Conservation (phyloP, 2,888 invertebrate species). For the Lathronympha strigana region DNA sequence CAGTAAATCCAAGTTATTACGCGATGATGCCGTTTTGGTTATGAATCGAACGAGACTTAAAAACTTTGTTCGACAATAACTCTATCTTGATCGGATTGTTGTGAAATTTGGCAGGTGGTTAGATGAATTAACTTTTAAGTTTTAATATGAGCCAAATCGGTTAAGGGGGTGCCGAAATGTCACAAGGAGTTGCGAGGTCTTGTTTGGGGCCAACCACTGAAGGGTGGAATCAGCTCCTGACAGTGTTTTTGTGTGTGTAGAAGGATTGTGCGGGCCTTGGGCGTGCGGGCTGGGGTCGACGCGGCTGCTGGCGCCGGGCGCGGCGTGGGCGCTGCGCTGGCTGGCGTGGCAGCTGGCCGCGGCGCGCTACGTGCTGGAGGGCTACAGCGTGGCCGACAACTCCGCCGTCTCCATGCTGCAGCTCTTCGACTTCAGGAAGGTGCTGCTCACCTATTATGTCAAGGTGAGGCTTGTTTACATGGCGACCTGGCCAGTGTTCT, state of each 20-base stretch:
- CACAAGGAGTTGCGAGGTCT: no score
- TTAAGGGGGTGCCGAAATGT: no score
- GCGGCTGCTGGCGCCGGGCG: constrained; percentile 96
- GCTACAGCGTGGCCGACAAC: constrained; percentile 99
- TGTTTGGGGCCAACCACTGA: no score
- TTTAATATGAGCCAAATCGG: no score
- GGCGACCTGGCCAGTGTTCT: constrained; percentile 98
- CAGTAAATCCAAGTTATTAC: no score
- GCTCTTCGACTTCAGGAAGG: constrained; percentile 98
- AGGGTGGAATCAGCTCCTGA: no score
- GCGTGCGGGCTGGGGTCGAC: constrained; percentile 87
- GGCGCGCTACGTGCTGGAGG: constrained; percentile 98
- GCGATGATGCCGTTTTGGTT: no score
- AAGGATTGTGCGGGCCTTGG: constrained; percentile 50
- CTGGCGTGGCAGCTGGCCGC: constrained; percentile 98
- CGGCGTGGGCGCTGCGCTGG: constrained; percentile 99
- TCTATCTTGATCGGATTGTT: no score
- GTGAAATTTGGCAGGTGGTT: no score
- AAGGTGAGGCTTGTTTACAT: constrained; percentile 88
- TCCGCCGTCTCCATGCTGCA: constrained; percentile 98
- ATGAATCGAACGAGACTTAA: no score
- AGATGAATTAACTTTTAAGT: no score
- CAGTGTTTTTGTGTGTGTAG: constrained; percentile 37
- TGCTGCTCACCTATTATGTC: constrained; percentile 78
- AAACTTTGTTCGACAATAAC: no score